A percentile compares a stretch with the other conserved stretches of the same genome.
Conservation (phyloP, 1,140 invertebrate species). For the Zaprionus davidi region DNA sequence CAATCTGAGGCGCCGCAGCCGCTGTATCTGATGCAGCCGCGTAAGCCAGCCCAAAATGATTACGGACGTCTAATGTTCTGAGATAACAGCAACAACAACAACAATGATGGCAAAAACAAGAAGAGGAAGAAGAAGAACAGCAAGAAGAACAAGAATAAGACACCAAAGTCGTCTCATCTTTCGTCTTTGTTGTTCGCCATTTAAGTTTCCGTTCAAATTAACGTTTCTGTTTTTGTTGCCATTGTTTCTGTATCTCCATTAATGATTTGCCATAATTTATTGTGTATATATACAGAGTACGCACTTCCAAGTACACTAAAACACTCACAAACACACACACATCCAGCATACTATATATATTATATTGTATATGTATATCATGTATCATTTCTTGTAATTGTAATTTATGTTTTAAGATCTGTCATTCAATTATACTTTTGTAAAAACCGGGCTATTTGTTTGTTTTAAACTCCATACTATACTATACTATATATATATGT, state of each 20-base stretch:
- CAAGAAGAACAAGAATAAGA: conserved; percentile 5
- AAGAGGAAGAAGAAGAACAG: conserved; percentile 6
- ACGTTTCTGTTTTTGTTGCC: conserved; percentile 38
- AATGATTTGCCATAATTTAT: conserved; percentile 75
- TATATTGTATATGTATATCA: conserved; percentile 25
- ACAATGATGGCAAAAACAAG: background rate
- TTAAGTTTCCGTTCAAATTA: conserved; percentile 22
- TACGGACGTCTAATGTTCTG: conserved; percentile 76
- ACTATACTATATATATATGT: conserved; percentile 25
- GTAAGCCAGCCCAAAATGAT: conserved; percentile 71
- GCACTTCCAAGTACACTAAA: conserved; percentile 27
- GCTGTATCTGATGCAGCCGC: conserved; percentile 66
- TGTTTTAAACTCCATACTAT: conserved; percentile 42
- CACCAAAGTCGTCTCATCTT: conserved; percentile 6
- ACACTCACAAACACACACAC: conserved; percentile 20
- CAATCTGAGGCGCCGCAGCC: conserved; percentile 56
- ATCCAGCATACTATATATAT: conserved; percentile 10
- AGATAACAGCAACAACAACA: conserved; percentile 9
- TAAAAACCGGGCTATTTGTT: conserved; percentile 72
- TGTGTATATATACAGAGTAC: conserved; percentile 61
- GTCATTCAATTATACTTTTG: conserved; percentile 69
- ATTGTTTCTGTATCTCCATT: conserved; percentile 20
- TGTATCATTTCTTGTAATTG: conserved; percentile 55
- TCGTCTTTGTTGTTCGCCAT: background rate
- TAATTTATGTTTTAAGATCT: conserved; percentile 61